Base-by-base conservation (phyloP, 2,888 invertebrate genomes). In the Agonopterix alstromeriana region DNA sequence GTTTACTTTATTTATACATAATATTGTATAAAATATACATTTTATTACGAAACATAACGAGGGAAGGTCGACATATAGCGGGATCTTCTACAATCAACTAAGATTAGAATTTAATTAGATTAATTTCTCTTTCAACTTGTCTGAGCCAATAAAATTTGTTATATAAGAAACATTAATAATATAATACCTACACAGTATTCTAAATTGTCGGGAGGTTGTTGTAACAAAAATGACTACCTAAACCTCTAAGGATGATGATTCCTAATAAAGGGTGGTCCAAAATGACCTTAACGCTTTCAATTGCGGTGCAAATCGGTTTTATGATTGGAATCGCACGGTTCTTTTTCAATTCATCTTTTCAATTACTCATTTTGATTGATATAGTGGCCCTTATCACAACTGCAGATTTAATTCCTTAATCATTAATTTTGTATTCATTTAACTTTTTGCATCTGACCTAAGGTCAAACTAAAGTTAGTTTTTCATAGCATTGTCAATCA, bases 231-330 rank as follows among this genome's bases (percentile, higher is more conserved):
- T 47, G 46, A 46, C 52, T 53, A 55, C 14, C n/a, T 52, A 54
- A 53, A 52, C 55, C 45, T 50, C 40, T 36, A 48, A 57, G 63
- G 59, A 52, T 60, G 56, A 59, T 66, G 65, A 63, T 63, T 58
- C 56, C 53, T 52, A 46, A 27, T 17, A 45, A 45, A n/a, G 17
- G n/a, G 40, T 46, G 46, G 27, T 17, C 14, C 12, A 40, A 43
- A 35, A 40, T 46, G 42, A 43, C 40, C 45, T 41, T 48, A 41
- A 48, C 35, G 12, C 36, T 38, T 12, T 44, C 10, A 42, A 46
- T n/a, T 45, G 35, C 14, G 8, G 14, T 38, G 42, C 42, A 42
- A 45, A 42, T 49, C 10, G 40, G 42, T 8, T 42, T 35, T 36
- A 42, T 14, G 17, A 14, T 47, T 47, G 12, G 8, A 42, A 42